Base-by-base conservation (phyloP, 2,113 vertebrate species). In the Caloenas nicobarica region DNA sequence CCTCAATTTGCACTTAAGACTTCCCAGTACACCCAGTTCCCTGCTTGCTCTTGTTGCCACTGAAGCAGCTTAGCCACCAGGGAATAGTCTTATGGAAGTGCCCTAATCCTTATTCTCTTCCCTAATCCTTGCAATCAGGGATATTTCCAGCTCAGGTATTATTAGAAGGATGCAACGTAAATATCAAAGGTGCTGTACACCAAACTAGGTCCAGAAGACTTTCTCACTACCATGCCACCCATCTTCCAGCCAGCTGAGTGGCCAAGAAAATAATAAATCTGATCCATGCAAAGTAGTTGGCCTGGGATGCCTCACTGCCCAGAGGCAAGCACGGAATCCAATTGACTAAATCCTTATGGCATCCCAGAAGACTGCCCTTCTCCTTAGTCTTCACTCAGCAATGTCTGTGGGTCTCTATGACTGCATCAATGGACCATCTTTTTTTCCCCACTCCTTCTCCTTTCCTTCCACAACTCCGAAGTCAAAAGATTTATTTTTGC, bases 341-440 rank as follows among this genome's bases (percentile, higher is more conserved):
- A 96, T 81, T 92, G 92, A 97, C 86, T 96, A 97, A 97, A 97
- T 96, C 89, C 79, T 96, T 83, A 40, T 88, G 92, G 72, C 94
- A 97, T 96, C 91, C 83, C 70, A 89, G 42, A 91, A 96, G 26
- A 82, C 91, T 87, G 72, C 40, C 60, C 38, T 91, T 97, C 74
- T 84, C 42, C 22, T 15, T 64, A 79, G 70, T 94, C 61, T 80
- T 86, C 76, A 57, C 48, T 91, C 62, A 62, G 60, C 26, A 68
- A 86, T 10, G 13, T 85, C 83, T 88, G 64, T 31, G 78, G 40
- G 60, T 70, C 61, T 93, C 86, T 71, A 50, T 60, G 51, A n/a
- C 25, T 91, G 22, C 40, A 77, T 90, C 70, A 91, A 87, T 81
- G 21, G 53, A 85, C 22, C 10, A 3, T 19, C 44, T 40, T 57